Conservation (phyloP, 1,140 invertebrate genomes). For the Orius insidiosus region DNA sequence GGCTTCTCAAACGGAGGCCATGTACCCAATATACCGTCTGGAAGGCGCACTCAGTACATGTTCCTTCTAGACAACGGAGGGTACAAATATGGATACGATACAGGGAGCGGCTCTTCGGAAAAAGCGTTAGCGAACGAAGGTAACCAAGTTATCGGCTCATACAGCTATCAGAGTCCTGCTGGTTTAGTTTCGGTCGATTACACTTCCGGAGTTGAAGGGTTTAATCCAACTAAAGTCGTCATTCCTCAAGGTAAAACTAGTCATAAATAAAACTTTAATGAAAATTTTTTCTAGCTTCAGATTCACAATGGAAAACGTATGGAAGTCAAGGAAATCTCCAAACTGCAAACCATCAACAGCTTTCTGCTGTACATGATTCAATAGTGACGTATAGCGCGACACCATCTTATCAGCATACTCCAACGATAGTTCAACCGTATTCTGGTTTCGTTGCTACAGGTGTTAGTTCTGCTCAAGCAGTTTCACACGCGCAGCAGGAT, state of each 20-base stretch:
- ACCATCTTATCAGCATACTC: not conserved
- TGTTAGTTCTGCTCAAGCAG: too few species aligned
- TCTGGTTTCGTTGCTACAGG: too few species aligned
- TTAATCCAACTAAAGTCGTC: constrained; percentile 1
- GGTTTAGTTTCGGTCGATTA: constrained; percentile 7
- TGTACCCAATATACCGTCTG: too few species aligned
- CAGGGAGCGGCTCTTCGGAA: constrained; percentile 10
- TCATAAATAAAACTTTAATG: too few species aligned
- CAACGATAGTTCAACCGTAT: constrained; percentile 10
- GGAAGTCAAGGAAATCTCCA: not conserved
- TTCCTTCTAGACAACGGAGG: constrained; percentile 12
- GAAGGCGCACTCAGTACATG: constrained; percentile 12
- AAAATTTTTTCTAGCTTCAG: too few species aligned
- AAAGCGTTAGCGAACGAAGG: constrained; percentile 6
- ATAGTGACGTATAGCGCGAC: too few species aligned
- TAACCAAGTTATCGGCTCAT: constrained; percentile 14
- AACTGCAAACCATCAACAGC: too few species aligned
- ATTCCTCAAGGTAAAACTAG: not conserved
- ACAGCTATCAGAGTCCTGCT: not conserved
- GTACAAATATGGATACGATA: constrained; percentile 17
- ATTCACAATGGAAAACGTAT: not conserved
- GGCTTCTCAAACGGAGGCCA: too few species aligned
- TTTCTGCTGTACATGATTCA: too few species aligned
- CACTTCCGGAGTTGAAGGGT: constrained; percentile 12
- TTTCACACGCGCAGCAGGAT: not conserved